Evolutionary conservation across 2,113 vertebrate genomes (phyloP).

Genomic region (human (Homo sapiens)): GRCh38 chr19:6209001-6209500

Average conservation of each 20-base stretch:
- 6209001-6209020: no score
- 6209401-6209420: not conserved
- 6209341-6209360: not conserved
- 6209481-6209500: not conserved
- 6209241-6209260: not conserved
- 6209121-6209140: not conserved
- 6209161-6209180: rapidly evolving
- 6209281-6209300: not conserved
- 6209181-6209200: not conserved
- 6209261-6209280: not conserved
- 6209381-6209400: not conserved
- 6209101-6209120: not conserved
- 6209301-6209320: not conserved
- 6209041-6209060: no score
- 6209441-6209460: not conserved
- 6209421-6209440: not conserved
- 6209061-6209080: rapidly evolving
- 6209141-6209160: not conserved
- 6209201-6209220: not conserved
- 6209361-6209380: not conserved
- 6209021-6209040: no score
- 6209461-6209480: not conserved
- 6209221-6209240: not conserved
- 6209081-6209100: not conserved
- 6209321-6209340: no score